These are phyloP conservation scores for Agrilus mali DNA, from an alignment of 2,888 invertebrate species.

Conservation along the genomic window DNA sequence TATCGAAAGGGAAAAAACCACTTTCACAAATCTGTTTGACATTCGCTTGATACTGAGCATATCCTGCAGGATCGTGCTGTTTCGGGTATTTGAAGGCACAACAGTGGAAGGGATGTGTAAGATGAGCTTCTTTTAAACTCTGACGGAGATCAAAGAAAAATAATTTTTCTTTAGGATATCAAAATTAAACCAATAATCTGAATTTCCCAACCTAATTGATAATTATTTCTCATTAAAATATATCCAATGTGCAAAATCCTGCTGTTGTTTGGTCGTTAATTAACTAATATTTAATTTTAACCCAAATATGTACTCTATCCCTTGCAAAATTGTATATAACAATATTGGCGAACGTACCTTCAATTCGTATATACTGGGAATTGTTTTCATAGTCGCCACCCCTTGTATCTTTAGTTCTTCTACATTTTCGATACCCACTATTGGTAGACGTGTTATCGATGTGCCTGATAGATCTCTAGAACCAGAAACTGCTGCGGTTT, in stretches of 20 bases:
- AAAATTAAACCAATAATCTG: too few species aligned
- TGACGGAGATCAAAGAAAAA: conserved; percentile 24
- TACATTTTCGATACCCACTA: conserved; percentile 55
- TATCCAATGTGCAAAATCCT: too few species aligned
- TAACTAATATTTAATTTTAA: too few species aligned
- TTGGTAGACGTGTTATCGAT: conserved; percentile 59
- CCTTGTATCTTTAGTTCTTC: conserved; percentile 60
- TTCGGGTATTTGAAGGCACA: conserved; percentile 80
- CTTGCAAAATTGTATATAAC: too few species aligned
- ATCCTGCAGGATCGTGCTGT: conserved; percentile 60
- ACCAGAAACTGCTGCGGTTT: conserved; percentile 25
- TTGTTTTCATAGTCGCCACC: conserved; percentile 62
- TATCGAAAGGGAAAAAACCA: conserved; percentile 11
- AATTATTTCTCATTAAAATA: too few species aligned
- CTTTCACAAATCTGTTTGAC: conserved; percentile 26
- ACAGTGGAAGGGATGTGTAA: conserved; percentile 83
- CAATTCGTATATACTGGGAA: conserved; percentile 74
- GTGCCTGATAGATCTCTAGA: conserved; percentile 73
- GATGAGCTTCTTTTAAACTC: conserved; percentile 54
- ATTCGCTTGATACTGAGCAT: conserved; percentile 48
- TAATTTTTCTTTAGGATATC: too few species aligned
- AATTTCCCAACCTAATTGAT: too few species aligned
- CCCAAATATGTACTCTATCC: too few species aligned
- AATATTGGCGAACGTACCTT: conserved; percentile 50
- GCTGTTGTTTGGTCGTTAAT: too few species aligned